These are phyloP conservation scores for Lucifuga dentata DNA, from an alignment of 2,113 vertebrate species.

Conservation along the genomic window DNA sequence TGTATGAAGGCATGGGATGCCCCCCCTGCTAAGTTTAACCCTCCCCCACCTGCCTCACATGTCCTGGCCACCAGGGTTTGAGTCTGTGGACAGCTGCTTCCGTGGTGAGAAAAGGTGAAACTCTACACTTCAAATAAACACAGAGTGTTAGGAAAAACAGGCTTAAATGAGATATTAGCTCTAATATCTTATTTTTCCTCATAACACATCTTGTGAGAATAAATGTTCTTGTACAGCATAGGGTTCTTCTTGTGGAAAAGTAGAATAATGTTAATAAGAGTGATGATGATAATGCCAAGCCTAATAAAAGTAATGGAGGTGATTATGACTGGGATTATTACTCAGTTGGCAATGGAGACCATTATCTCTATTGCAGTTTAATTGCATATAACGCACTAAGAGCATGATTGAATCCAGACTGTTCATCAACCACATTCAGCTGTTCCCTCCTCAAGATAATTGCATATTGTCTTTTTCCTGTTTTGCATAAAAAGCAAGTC, in stretches of 20 bases:
- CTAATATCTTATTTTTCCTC: constrained; percentile 14
- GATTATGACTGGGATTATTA: constrained; percentile 86
- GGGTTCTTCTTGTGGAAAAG: constrained; percentile 68
- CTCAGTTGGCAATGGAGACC: constrained; percentile 80
- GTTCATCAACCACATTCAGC: constrained; percentile 84
- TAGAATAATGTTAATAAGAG: constrained; percentile 81
- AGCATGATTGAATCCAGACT: constrained; percentile 85
- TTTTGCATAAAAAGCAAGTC: constrained; percentile 86
- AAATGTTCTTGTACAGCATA: constrained; percentile 58
- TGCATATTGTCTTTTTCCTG: constrained; percentile 86
- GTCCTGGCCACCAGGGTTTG: constrained; percentile 18
- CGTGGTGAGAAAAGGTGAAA: constrained; percentile 15
- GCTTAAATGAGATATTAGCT: constrained; percentile 24
- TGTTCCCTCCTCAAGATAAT: constrained; percentile 84
- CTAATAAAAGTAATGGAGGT: constrained; percentile 85
- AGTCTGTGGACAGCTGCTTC: constrained; percentile 36
- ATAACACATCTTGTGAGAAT: constrained; percentile 36
- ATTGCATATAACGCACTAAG: constrained; percentile 85
- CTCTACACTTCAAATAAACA: constrained; percentile 29
- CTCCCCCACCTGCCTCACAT: background rate
- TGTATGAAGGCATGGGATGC: constrained; percentile 38
- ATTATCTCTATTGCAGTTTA: constrained; percentile 87
- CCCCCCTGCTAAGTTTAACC: background rate
- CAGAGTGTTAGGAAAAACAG: background rate
- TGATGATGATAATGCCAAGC: constrained; percentile 79